Evolutionary conservation across 2,113 vertebrate genomes (phyloP).

Genomic region (Gadus macrocephalus): DNA sequence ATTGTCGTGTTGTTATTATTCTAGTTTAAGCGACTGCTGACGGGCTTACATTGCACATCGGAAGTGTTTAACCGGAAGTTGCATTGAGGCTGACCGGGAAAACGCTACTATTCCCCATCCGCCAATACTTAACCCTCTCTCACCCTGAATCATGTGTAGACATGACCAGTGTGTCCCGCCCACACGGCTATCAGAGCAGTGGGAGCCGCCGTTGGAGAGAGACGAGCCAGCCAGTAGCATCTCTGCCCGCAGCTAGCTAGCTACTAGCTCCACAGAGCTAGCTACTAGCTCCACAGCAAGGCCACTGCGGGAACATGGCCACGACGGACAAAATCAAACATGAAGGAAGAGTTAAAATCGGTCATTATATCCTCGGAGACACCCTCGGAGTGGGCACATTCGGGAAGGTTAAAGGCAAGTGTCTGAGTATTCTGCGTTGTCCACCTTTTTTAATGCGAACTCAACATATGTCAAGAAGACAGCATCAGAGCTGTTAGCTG

Average conservation of each 20-base stretch:
- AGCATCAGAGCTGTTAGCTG: constrained; percentile 32
- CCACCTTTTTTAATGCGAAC: constrained; percentile 6
- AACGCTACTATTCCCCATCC: too few species aligned
- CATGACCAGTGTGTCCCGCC: too few species aligned
- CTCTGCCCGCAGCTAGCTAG: constrained; percentile 46
- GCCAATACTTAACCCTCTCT: too few species aligned
- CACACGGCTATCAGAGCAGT: too few species aligned
- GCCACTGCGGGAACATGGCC: constrained; percentile 86
- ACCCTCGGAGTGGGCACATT: constrained; percentile 96
- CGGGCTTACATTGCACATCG: too few species aligned
- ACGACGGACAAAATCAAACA: constrained; percentile 91
- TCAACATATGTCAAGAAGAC: constrained; percentile 33
- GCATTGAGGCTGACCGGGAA: too few species aligned
- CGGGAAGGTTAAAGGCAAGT: constrained; percentile 94
- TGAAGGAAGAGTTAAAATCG: constrained; percentile 95
- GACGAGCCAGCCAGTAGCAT: constrained; percentile 46
- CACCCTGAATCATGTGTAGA: too few species aligned
- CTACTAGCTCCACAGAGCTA: constrained; percentile 53
- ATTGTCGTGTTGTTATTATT: too few species aligned
- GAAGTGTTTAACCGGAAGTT: too few species aligned
- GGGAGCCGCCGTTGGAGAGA: constrained; percentile 18
- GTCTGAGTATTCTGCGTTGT: constrained; percentile 2
- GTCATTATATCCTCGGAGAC: constrained; percentile 92
- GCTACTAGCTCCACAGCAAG: constrained; percentile 69
- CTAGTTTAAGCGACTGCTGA: too few species aligned